Base-by-base conservation (phyloP, 2,888 invertebrate genomes). In the Meghimatium bilineatum region DNA sequence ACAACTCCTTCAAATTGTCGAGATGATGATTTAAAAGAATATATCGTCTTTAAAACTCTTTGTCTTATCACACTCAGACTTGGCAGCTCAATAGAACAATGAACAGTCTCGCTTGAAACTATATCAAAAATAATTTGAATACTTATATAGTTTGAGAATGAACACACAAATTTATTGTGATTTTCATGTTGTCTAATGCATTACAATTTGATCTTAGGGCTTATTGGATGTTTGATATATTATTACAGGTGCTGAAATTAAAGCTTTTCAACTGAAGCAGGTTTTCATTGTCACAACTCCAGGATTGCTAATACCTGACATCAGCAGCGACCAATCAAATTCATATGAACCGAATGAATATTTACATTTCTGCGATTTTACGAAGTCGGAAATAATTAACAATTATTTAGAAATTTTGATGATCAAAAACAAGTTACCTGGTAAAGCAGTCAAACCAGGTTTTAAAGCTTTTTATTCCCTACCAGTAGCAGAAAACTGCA, bases 241-340 rank as follows among this genome's bases (percentile, higher is more conserved):
- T 56, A 36, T 66, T 78, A 29, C 29, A 78, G 78, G 78, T 66
- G 38, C 44, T 63, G 34, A 5, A 14, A 78, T 78, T 29, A 26
- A 80, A 71, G 80, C 52, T 29, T 80, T 69, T 32, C 12, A 52
- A 32, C 52, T 80, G 23, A 36, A 71, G 20, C 38, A 71, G 52
- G 71, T 56, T 49, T 80, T 80, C 12, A 36, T 80, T 44, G 52
- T 34, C 17, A 52, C 67, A 23, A 80, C 80, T 26, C 71, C 80
- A 29, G 80, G 80, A 49, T 44, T 69, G 71, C 67, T 20, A 29
- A 69, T 56, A 52, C 71, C 80, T 29, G 10, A 34, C 49, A 38
- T 71, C n/a, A 38, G 69, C 3, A 56, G 26, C 29, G 32, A 20
- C 32, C 44, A 32, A 6, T 20, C 52, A 38, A 6, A 26, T 26